phyloP scores from a whole-genome alignment of 92 coral and sea anemone genomes.

The Metridium senile region DNA sequence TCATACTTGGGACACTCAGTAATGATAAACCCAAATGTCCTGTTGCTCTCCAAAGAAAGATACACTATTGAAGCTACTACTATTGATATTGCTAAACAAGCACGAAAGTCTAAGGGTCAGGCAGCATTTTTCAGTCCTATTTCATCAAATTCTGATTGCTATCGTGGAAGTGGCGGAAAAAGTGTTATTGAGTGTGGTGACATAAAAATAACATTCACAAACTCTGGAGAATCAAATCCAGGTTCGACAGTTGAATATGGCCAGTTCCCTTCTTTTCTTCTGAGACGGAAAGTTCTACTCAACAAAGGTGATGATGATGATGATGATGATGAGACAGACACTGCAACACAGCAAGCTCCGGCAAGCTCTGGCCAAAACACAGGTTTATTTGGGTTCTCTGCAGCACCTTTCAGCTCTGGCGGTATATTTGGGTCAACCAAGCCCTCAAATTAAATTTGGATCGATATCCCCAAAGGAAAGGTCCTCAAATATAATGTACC shows the following conservation, averaged over 20 bases:
- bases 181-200: conserved; percentile 12
- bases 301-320: no score
- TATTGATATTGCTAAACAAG: background rate
- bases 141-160: background rate
- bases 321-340: no score
- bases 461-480: no score
- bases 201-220: conserved; percentile 8
- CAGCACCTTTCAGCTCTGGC: no score
- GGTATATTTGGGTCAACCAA: no score
- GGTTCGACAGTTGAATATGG: background rate
- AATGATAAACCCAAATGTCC: background rate
- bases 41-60: background rate
- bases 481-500: no score
- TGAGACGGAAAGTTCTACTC: background rate
- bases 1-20: conserved; percentile 5
- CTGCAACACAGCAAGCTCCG: no score
- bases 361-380: no score
- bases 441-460: no score
- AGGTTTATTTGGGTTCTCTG: no score
- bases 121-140: background rate
- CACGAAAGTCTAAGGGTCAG: background rate
- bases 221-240: background rate
- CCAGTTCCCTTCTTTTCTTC: conserved; percentile 26
- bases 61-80: background rate
- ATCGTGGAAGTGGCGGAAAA: background rate